phyloP scores from a whole-genome alignment of 1,140 invertebrate genomes.

The Penaeus vannamei region DNA sequence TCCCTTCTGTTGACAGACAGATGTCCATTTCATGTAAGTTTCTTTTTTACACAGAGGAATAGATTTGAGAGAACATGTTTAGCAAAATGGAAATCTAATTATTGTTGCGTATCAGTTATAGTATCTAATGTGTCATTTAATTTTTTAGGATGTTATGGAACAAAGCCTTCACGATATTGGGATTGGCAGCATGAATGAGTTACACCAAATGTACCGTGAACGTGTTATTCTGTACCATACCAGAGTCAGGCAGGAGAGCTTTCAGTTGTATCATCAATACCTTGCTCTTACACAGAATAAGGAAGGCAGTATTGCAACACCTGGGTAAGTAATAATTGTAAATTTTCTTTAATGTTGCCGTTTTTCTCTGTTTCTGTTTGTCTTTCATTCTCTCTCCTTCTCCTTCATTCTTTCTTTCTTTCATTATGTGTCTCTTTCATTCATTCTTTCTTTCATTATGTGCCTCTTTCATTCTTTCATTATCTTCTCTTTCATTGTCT shows the following conservation, averaged over 20 bases:
- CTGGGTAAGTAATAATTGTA: constrained; percentile 36
- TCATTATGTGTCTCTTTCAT: neutral
- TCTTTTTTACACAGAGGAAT: neutral
- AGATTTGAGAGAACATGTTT: neutral
- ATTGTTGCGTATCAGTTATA: neutral
- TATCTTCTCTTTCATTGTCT: too few species aligned
- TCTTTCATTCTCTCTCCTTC: neutral
- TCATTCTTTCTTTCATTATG: neutral
- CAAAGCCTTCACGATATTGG: constrained; percentile 64
- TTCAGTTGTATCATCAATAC: constrained; percentile 65
- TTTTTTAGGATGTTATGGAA: constrained; percentile 66
- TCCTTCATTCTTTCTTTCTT: neutral
- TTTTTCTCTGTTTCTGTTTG: neutral
- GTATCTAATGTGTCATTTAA: neutral
- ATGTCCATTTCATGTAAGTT: constrained; percentile 66
- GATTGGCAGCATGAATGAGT: constrained; percentile 63
- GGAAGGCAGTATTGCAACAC: constrained; percentile 43
- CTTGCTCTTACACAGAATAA: constrained; percentile 23
- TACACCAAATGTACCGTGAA: constrained; percentile 65
- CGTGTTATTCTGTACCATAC: constrained; percentile 61
- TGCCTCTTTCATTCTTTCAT: neutral
- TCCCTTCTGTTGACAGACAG: constrained; percentile 55
- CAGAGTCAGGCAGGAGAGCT: constrained; percentile 55
- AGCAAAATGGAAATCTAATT: neutral
- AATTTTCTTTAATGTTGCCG: neutral